Conservation (phyloP, 2,797 vertebrate genomes). For the Sciaenops ocellatus region DNA sequence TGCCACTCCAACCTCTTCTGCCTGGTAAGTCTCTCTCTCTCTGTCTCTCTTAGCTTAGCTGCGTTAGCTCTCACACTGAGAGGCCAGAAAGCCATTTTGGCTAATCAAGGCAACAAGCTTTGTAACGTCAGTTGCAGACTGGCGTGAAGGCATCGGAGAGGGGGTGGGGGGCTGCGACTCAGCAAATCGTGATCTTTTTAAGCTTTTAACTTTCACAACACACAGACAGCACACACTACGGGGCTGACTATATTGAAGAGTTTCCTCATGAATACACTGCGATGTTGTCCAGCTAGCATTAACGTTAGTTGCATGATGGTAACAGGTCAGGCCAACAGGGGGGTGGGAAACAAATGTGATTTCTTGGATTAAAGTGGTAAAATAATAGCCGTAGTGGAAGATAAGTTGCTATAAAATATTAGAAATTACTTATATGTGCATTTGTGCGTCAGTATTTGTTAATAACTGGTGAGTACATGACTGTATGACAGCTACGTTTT, state of each 20-base stretch:
- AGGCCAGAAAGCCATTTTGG: slow-evolving; percentile 85
- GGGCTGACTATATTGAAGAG: background rate
- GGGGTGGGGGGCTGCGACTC: too few relatives aligned
- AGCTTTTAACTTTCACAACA: slow-evolving; percentile 65
- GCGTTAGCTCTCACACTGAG: slow-evolving; percentile 75
- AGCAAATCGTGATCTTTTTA: slow-evolving; percentile 54
- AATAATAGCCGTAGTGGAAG: background rate
- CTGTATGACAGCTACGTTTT: slow-evolving; percentile 35
- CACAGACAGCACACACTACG: slow-evolving; percentile 32
- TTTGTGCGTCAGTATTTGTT: slow-evolving; percentile 24
- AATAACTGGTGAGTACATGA: slow-evolving; percentile 31
- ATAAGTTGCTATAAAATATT: background rate
- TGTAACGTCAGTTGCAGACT: slow-evolving; percentile 82
- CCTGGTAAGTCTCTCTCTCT: slow-evolving; percentile 90
- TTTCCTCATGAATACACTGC: slow-evolving; percentile 25
- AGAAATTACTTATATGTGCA: background rate
- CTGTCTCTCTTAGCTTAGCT: slow-evolving; percentile 56
- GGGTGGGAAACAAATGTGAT: too few relatives aligned
- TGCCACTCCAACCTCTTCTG: slow-evolving; percentile 99
- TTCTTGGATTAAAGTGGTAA: background rate
- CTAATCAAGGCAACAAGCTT: slow-evolving; percentile 84
- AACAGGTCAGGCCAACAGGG: slow-evolving; percentile 54
- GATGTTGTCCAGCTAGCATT: slow-evolving; percentile 23
- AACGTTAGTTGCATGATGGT: slow-evolving; percentile 40
- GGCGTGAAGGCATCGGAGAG: slow-evolving; percentile 77